Conservation (phyloP, 2,797 vertebrate genomes). For the Limosa lapponica region DNA sequence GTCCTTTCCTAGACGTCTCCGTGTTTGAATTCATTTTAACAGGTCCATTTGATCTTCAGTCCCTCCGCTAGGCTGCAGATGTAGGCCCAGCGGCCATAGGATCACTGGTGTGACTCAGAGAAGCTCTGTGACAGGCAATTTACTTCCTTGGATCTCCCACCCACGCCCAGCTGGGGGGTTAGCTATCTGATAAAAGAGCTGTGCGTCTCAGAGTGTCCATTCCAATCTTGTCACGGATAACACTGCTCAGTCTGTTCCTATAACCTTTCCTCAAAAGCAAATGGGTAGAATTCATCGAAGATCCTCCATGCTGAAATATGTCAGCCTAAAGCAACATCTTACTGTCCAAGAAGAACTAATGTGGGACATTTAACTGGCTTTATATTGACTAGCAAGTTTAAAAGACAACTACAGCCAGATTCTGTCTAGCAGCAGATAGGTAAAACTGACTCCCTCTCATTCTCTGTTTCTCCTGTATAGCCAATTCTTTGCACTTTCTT, state of each 20-base stretch:
- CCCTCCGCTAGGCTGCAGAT: not conserved
- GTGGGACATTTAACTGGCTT: not conserved
- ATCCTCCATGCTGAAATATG: not conserved
- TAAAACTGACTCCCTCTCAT: not conserved
- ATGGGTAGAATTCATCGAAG: not conserved
- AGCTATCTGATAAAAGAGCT: not conserved
- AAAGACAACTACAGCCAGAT: not conserved
- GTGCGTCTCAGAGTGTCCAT: not conserved
- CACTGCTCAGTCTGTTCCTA: not conserved
- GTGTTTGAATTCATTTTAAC: not conserved
- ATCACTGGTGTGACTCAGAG: not conserved
- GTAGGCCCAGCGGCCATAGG: not conserved
- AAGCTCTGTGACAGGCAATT: conserved; percentile 10
- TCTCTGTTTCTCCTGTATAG: not conserved
- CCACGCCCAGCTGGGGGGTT: not conserved
- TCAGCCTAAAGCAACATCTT: not conserved
- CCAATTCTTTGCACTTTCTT: not conserved
- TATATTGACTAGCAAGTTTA: not conserved
- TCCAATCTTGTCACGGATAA: not conserved
- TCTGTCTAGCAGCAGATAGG: not conserved
- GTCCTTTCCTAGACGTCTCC: not conserved
- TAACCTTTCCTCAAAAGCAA: not conserved
- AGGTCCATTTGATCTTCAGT: not conserved
- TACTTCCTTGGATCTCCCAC: conserved; percentile 11
- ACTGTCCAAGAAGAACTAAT: not conserved